Conservation (phyloP, 2,888 invertebrate species). For the Lacanobia wlatinum region DNA sequence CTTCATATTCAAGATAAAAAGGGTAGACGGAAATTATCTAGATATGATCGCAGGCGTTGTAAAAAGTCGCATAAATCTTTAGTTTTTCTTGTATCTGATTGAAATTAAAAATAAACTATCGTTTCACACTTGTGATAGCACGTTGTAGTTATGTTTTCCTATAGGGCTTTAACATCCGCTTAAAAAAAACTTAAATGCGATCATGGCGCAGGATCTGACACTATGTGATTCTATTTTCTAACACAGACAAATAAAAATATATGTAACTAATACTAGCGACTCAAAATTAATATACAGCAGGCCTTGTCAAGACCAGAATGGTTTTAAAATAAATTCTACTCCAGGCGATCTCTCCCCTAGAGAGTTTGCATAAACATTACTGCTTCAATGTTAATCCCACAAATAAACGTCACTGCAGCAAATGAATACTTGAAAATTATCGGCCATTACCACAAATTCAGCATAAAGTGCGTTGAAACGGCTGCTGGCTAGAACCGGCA, state of each 20-base stretch:
- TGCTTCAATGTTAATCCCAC: slow-evolving; percentile 45
- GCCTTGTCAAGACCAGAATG: slow-evolving; percentile 2
- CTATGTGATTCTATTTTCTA: too few relatives aligned
- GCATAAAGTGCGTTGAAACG: slow-evolving; percentile 60
- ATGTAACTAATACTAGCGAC: not conserved
- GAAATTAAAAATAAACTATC: slow-evolving; percentile 52
- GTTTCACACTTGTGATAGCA: slow-evolving; percentile 33
- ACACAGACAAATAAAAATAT: not conserved
- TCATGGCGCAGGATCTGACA: not conserved
- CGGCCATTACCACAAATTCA: slow-evolving; percentile 61
- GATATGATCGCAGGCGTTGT: slow-evolving; percentile 53
- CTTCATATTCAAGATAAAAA: slow-evolving; percentile 56
- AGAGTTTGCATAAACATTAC: slow-evolving; percentile 27
- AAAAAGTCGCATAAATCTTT: slow-evolving; percentile 54
- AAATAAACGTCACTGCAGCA: slow-evolving; percentile 56
- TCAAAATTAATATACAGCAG: slow-evolving; percentile 5
- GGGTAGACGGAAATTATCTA: slow-evolving; percentile 61
- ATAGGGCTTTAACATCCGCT: slow-evolving; percentile 19
- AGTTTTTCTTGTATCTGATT: slow-evolving; percentile 44
- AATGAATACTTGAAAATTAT: slow-evolving; percentile 62
- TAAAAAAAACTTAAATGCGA: not conserved
- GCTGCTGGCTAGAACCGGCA: slow-evolving; percentile 57
- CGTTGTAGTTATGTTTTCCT: slow-evolving; percentile 20
- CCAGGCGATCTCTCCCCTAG: slow-evolving; percentile 29
- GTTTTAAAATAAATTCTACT: slow-evolving; percentile 24